These are phyloP conservation scores for Drosophila meridionalis DNA, from an alignment of 2,888 invertebrate species.

Conservation along the genomic window DNA sequence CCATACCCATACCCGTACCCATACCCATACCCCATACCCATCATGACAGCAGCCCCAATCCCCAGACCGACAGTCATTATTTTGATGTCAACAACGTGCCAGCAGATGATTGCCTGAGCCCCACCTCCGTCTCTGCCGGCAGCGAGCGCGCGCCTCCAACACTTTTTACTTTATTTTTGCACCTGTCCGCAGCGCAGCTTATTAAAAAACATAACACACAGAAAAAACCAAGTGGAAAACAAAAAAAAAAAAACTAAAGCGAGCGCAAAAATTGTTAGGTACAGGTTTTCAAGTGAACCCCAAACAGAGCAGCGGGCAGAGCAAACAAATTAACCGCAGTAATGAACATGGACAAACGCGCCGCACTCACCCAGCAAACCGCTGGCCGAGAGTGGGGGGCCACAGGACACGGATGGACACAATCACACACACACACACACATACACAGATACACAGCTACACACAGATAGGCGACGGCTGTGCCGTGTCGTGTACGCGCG, in stretches of 20 bases:
- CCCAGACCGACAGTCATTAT: constrained; percentile 64
- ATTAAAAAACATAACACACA: constrained; percentile 65
- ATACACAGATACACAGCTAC: background rate
- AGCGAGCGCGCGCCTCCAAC: constrained; percentile 36
- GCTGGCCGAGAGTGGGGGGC: background rate
- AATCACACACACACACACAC: background rate
- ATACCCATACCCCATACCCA: background rate
- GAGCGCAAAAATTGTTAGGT: constrained; percentile 48
- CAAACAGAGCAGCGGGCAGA: constrained; percentile 47
- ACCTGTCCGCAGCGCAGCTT: constrained; percentile 68
- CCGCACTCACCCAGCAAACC: constrained; percentile 36
- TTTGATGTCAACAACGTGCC: constrained; percentile 78
- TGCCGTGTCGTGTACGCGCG: constrained; percentile 58
- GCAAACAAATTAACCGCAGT: constrained; percentile 81
- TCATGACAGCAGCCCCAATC: constrained; percentile 21
- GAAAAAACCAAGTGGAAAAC: constrained; percentile 12
- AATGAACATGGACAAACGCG: constrained; percentile 78
- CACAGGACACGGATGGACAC: constrained; percentile 27
- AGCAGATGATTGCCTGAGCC: constrained; percentile 65
- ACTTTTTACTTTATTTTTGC: constrained; percentile 62
- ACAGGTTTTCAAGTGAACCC: constrained; percentile 47
- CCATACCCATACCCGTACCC: background rate
- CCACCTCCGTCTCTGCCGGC: background rate
- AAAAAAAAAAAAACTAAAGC: constrained; percentile 16
- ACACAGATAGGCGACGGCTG: constrained; percentile 25